phyloP scores from a whole-genome alignment of 2,113 vertebrate genomes.

The Falco punctatus region DNA sequence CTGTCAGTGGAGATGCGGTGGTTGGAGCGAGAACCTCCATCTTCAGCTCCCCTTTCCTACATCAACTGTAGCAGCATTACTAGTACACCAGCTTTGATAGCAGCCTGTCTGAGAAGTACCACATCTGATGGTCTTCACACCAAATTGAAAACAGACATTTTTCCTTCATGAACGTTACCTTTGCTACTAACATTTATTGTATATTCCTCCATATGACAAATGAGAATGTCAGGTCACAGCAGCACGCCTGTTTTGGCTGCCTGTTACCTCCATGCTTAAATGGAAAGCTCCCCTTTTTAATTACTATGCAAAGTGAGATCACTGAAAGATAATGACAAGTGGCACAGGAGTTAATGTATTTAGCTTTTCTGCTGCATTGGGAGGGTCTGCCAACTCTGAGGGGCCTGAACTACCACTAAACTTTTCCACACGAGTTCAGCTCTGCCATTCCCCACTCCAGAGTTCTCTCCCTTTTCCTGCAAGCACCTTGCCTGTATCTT shows the following conservation, averaged over 20 bases:
- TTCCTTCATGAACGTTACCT: conserved; percentile 67
- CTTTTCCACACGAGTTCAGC: background rate
- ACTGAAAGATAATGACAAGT: background rate
- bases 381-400: background rate
- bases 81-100: conserved; percentile 70
- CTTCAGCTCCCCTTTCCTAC: background rate
- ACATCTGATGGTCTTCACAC: conserved; percentile 45
- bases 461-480: background rate
- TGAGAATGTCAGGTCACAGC: conserved; percentile 77
- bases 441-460: background rate
- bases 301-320: conserved; percentile 62
- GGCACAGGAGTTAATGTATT: conserved; percentile 3
- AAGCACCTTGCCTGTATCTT: background rate
- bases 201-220: conserved; percentile 52
- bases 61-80: conserved; percentile 44
- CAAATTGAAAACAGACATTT: conserved; percentile 73
- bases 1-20: background rate
- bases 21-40: background rate
- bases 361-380: background rate
- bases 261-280: conserved; percentile 61
- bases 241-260: conserved; percentile 45
- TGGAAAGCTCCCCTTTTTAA: conserved; percentile 49
- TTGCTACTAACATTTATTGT: conserved; percentile 76
- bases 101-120: conserved; percentile 34
- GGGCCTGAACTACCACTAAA: background rate